Evolutionary conservation across 2,888 invertebrate genomes (phyloP), one percentile per base, ranked within the genome.

Genomic region (Apodemia hepburni): DNA sequence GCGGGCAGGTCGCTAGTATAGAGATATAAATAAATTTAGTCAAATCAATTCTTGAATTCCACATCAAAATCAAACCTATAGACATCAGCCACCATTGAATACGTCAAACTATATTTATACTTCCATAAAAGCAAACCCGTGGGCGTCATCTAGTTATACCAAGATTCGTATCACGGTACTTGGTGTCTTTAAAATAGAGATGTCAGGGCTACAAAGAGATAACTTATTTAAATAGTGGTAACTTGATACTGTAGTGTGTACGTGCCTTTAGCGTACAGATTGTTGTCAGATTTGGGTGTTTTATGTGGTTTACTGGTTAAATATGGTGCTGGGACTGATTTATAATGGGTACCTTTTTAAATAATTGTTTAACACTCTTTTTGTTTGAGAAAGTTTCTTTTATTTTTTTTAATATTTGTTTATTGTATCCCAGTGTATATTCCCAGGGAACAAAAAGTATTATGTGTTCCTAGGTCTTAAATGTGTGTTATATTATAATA

Each of bases 151-250:
- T 51, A 51, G 51, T n/a, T 29, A 0, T 38, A 3, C 17, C 57
- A 29, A 66, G 67, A 68, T 66, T 60, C 49, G 54, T 66, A 66
- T 65, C 68, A 66, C 51, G 12, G 51, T 51, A 61, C 18, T 17
- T 59, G 61, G 64, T 66, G 61, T 62, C 70, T 77, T 77, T 79
- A 78, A 81, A 85, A 87, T 87, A 84, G 82, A 87, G 87, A 83
- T 85, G 85, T 87, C 86, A 82, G 75, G 72, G 6, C 18, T 54
- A 70, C 60, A 71, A 66, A 64, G 73, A 75, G 69, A 83, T 87
- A 86, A 82, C 77, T 87, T 87, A 87, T 86, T 86, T 79, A 85
- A 87, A 87, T 85, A 79, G 81, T 77, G 70, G 87, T 80, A 87
- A 87, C 84, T 73, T 76, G 81, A 87, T 83, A 83, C 81, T 68